Base-by-base conservation (phyloP, 1,140 invertebrate genomes). In the Berghia stephanieae region DNA sequence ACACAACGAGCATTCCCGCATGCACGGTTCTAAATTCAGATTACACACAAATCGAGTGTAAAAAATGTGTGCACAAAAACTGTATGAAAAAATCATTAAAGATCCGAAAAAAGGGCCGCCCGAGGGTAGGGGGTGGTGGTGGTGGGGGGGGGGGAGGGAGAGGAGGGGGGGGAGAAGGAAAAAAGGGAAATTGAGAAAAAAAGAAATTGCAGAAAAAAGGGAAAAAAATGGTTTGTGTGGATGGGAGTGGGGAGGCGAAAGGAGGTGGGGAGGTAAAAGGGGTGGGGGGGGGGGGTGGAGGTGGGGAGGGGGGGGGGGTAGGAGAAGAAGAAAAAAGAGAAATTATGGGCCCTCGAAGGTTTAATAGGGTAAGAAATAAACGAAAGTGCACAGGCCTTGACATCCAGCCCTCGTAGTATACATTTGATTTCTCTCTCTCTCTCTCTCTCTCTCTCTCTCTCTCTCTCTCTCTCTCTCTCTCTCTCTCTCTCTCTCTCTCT, bases 361-460 rank as follows among this genome's bases (percentile, higher is more conserved):
- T n/a, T n/a, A n/a, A n/a, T n/a, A n/a, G n/a, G n/a, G n/a, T n/a
- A n/a, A n/a, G n/a, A n/a, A n/a, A n/a, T n/a, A n/a, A n/a, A n/a
- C n/a, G n/a, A n/a, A n/a, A n/a, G n/a, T n/a, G n/a, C n/a, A n/a
- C n/a, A n/a, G n/a, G n/a, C n/a, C n/a, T n/a, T n/a, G n/a, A n/a
- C n/a, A n/a, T n/a, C n/a, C n/a, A n/a, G n/a, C n/a, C n/a, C n/a
- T n/a, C n/a, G n/a, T 49, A n/a, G 46, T 49, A 49, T 49, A 49
- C n/a, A n/a, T 36, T 34, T 63, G 38, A 63, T 44, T 31, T 57
- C 72, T 8, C 34, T 38, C 10, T 52, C 36, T 52, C 16, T 34
- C 5, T 60, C 52, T 38, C n/a, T 74, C 43, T 74, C 24, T 74
- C 21, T 38, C 16, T 74, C 24, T 57, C 24, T 52, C n/a, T 13